Evolutionary conservation across 1,140 invertebrate species (phyloP).

Genomic region (Polypedilum vanderplanki): DNA sequence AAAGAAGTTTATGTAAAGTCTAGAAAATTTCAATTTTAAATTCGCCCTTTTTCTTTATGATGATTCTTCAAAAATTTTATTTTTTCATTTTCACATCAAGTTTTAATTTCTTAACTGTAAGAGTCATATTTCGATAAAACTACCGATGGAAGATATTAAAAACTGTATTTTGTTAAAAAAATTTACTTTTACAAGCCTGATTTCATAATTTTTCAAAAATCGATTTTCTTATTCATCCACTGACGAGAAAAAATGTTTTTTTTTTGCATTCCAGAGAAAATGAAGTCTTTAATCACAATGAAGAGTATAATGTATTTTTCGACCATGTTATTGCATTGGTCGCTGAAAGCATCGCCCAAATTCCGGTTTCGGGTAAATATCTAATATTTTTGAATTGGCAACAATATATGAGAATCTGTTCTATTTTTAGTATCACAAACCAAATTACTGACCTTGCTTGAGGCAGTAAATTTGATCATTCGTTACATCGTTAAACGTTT

Average conservation of each 20-base stretch:
- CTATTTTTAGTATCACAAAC: slow-evolving; percentile 53
- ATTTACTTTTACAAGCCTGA: too few species aligned
- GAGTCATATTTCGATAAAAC: too few species aligned
- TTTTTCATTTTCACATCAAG: neutral
- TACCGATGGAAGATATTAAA: too few species aligned
- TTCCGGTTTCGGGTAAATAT: slow-evolving; percentile 7
- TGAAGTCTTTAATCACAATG: slow-evolving; percentile 5
- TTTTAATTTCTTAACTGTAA: too few species aligned
- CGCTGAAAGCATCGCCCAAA: neutral
- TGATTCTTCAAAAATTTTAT: neutral
- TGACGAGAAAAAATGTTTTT: neutral
- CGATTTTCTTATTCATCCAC: neutral
- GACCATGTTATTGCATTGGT: slow-evolving; percentile 14
- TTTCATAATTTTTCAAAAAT: neutral
- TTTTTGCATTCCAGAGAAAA: neutral
- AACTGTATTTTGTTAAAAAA: too few species aligned
- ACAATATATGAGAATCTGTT: neutral
- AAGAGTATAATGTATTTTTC: slow-evolving; percentile 6
- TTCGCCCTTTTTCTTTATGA: neutral
- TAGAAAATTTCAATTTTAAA: neutral
- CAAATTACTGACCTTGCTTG: slow-evolving; percentile 47
- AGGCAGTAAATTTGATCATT: slow-evolving; percentile 40
- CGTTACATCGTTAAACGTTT: slow-evolving; percentile 40
- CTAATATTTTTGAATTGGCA: neutral
- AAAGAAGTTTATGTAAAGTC: neutral